These are phyloP conservation scores for Sarcophaga bullata DNA, from an alignment of 1,140 invertebrate genomes.

Conservation along the genomic window DNA sequence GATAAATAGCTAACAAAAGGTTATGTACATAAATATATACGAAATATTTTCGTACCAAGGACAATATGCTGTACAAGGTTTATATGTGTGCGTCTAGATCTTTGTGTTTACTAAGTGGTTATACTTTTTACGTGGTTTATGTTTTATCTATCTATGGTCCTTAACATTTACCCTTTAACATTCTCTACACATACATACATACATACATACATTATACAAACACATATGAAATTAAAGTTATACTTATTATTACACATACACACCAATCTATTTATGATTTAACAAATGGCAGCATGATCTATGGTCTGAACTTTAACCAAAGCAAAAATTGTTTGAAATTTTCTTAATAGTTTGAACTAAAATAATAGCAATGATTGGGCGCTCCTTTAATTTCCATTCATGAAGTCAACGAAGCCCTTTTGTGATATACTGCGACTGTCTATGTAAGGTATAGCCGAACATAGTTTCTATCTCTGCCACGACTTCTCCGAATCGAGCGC, in stretches of 20 bases:
- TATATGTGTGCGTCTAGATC: neutral
- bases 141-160: neutral
- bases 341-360: too few species aligned
- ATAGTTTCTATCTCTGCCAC: too few species aligned
- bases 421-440: too few species aligned
- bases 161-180: neutral
- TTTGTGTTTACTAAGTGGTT: neutral
- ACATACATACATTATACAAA: too few species aligned
- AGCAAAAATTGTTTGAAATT: neutral
- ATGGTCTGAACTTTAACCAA: neutral
- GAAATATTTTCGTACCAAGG: neutral
- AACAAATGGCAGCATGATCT: neutral
- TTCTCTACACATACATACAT: neutral
- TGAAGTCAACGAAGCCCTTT: too few species aligned
- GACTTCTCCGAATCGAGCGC: too few species aligned
- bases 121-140: conserved; percentile 1
- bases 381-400: too few species aligned
- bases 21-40: neutral
- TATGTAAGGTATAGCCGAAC: too few species aligned
- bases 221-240: too few species aligned
- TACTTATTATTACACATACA: neutral
- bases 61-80: neutral
- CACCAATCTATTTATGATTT: conserved; percentile 27
- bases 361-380: too few species aligned
- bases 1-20: conserved; percentile 36